phyloP scores from a whole-genome alignment of 2,797 vertebrate genomes.

The Enteromius afrohamiltoni region DNA sequence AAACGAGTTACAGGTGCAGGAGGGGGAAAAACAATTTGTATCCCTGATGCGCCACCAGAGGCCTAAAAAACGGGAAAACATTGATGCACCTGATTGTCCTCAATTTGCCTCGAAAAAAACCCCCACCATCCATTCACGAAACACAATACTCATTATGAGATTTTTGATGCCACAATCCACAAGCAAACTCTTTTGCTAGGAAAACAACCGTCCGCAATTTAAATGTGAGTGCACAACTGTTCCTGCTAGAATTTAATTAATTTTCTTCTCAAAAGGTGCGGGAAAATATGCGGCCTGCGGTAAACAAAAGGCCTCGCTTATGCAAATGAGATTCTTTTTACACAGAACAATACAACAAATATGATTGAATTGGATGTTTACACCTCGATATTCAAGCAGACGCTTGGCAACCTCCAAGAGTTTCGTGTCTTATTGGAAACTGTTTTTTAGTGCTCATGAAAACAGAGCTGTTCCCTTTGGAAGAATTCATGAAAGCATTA shows the following conservation, averaged over 20 bases:
- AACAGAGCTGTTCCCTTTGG: background rate
- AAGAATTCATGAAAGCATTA: constrained; percentile 9
- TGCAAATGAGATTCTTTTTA: constrained; percentile 40
- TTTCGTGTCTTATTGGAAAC: constrained; percentile 18
- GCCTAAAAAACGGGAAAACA: constrained; percentile 43
- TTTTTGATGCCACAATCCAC: constrained; percentile 41
- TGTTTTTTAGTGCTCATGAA: background rate
- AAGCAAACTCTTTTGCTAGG: constrained; percentile 32
- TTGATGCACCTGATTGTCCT: constrained; percentile 47
- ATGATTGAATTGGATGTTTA: constrained; percentile 31
- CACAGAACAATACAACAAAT: constrained; percentile 12
- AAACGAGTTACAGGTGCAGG: constrained; percentile 29
- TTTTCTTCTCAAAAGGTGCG: constrained; percentile 38
- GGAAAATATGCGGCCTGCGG: background rate
- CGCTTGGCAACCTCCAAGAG: background rate
- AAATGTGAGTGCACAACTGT: constrained; percentile 27
- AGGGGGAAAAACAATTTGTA: constrained; percentile 36
- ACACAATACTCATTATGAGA: constrained; percentile 44
- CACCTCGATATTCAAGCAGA: background rate
- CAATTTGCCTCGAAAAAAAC: background rate
- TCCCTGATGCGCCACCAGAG: constrained; percentile 35
- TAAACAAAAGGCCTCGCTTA: constrained; percentile 29
- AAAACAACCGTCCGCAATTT: constrained; percentile 35
- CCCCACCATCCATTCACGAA: constrained; percentile 31
- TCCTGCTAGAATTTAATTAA: constrained; percentile 45